These are phyloP conservation scores for Aptenodytes forsteri DNA, from an alignment of 2,113 vertebrate genomes.

Conservation along the genomic window DNA sequence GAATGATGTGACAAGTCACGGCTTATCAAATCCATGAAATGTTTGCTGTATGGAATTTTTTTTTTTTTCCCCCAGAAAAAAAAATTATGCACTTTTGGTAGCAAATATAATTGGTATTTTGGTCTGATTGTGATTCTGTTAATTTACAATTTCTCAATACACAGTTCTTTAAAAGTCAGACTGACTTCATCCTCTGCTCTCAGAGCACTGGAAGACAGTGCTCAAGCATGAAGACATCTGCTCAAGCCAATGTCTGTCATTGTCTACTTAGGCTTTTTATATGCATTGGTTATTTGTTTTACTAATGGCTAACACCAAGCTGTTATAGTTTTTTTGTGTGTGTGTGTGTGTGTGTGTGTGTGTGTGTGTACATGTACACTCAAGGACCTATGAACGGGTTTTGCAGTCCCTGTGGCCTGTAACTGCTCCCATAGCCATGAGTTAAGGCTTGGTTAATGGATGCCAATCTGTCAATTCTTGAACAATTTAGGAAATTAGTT, in stretches of 20 bases:
- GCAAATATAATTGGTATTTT: neutral
- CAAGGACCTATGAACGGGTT: neutral
- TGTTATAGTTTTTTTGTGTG: neutral
- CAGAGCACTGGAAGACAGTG: neutral
- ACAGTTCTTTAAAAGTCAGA: neutral
- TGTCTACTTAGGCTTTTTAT: neutral
- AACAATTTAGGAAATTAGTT: constrained; percentile 41
- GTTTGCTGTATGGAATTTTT: neutral
- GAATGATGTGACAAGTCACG: neutral
- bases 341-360: neutral
- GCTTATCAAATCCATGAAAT: neutral
- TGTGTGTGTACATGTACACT: neutral
- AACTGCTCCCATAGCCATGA: neutral
- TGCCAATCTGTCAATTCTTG: neutral
- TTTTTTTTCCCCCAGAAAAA: neutral
- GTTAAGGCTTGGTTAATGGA: constrained; percentile 2
- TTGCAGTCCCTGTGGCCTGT: neutral
- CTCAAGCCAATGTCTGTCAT: neutral
- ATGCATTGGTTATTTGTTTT: neutral
- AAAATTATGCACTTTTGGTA: neutral
- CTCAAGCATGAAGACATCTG: neutral
- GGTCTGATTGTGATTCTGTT: neutral
- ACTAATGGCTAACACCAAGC: neutral
- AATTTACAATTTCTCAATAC: neutral
- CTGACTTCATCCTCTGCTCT: neutral